Conservation (phyloP, 2,113 vertebrate species). For the Phylloscopus whistleri region DNA sequence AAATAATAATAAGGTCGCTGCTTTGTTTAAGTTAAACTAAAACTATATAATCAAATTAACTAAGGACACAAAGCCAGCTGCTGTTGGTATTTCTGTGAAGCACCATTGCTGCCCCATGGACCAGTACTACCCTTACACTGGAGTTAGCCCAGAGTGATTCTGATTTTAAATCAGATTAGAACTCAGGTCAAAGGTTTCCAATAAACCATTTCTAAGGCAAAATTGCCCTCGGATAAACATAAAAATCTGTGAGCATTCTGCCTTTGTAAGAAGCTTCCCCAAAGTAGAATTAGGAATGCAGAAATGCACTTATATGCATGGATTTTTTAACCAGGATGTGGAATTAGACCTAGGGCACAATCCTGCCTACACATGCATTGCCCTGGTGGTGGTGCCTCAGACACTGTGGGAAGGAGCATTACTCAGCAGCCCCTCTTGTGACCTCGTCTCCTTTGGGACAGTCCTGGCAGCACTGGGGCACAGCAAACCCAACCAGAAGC, state of each 20-base stretch:
- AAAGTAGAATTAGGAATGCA: neutral
- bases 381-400: neutral
- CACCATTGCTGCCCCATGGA: neutral
- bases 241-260: neutral
- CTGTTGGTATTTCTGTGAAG: slow-evolving; percentile 22
- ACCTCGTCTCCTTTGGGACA: neutral
- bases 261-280: neutral
- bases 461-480: neutral
- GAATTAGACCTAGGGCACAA: neutral
- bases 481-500: slow-evolving; percentile 6
- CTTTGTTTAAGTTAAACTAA: slow-evolving; percentile 20
- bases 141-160: neutral
- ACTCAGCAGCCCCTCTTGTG: neutral
- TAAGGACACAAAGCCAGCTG: slow-evolving; percentile 5
- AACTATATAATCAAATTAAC: slow-evolving; percentile 28
- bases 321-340: neutral
- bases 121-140: neutral
- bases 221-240: neutral
- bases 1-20: slow-evolving; percentile 27
- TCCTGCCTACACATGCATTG: neutral
- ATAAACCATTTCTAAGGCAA: neutral
- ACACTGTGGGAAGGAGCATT: neutral
- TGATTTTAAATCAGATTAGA: slow-evolving; percentile 8
- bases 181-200: neutral
- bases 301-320: neutral